phyloP scores from a whole-genome alignment of 2,113 vertebrate species.

The Rhinopomastus cyanomelas region DNA sequence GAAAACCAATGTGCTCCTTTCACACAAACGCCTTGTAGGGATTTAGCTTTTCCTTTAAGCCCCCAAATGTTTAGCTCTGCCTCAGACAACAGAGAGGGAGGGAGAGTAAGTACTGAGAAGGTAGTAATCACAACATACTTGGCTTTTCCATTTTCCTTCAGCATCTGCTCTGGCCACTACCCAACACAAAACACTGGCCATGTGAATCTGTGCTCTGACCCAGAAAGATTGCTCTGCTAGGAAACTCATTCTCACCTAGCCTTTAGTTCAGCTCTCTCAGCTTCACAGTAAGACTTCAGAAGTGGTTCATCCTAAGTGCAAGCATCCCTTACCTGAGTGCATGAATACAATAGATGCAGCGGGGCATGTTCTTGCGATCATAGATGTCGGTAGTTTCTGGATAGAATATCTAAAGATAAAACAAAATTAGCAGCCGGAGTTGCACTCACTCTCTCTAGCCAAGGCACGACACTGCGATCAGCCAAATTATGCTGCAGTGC shows the following conservation, averaged over 20 bases:
- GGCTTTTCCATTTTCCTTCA: neutral
- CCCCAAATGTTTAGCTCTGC: neutral
- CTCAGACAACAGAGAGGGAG: neutral
- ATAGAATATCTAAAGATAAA: slow-evolving; percentile 91
- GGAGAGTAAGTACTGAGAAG: neutral
- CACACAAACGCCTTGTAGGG: neutral
- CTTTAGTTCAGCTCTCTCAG: neutral
- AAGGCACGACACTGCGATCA: neutral
- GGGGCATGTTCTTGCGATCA: slow-evolving; percentile 98
- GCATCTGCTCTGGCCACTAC: neutral
- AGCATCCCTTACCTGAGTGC: slow-evolving; percentile 88
- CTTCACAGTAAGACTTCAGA: neutral
- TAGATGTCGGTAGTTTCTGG: slow-evolving; percentile 99
- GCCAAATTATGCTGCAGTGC: neutral
- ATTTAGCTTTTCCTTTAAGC: neutral
- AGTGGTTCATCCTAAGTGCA: neutral
- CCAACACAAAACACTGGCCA: neutral
- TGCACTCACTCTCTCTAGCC: neutral
- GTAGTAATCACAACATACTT: neutral
- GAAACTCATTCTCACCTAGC: neutral
- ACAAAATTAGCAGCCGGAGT: slow-evolving; percentile 21
- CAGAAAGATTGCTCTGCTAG: neutral
- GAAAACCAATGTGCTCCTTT: neutral
- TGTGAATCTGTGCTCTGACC: neutral
- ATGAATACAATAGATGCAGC: slow-evolving; percentile 97